A percentile compares a stretch with the other conserved stretches of the same genome.
These are phyloP conservation scores for Apotomis betuletana DNA, from an alignment of 2,888 invertebrate genomes.

Conservation along the genomic window DNA sequence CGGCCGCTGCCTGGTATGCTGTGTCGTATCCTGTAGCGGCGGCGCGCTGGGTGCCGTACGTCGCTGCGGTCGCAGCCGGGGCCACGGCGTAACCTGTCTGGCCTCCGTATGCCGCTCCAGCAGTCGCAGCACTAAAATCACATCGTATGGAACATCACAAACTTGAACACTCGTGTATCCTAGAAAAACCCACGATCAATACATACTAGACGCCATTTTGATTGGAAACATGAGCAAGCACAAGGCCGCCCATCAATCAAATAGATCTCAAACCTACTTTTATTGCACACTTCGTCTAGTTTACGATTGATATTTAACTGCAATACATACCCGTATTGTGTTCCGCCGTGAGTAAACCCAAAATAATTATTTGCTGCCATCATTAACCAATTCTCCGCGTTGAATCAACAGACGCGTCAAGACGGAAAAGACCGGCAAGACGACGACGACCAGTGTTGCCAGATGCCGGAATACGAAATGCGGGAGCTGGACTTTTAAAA, in stretches of 20 bases:
- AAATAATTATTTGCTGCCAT: constrained; percentile 98
- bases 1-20: constrained; percentile 91
- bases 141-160: constrained; percentile 47
- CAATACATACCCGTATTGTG: constrained; percentile 92
- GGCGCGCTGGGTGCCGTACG: constrained; percentile 92
- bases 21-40: constrained; percentile 92
- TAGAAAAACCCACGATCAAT: constrained; percentile 65
- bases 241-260: constrained; percentile 60
- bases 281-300: constrained; percentile 42
- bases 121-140: constrained; percentile 86
- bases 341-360: constrained; percentile 96
- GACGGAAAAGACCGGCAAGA: constrained; percentile 74
- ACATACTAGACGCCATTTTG: constrained; percentile 78
- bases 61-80: constrained; percentile 91
- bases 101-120: constrained; percentile 92
- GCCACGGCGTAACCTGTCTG: constrained; percentile 94
- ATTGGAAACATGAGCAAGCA: constrained; percentile 67
- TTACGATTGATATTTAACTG: constrained; percentile 44
- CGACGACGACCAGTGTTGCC: too few species aligned
- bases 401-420: constrained; percentile 75
- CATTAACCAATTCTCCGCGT: constrained; percentile 78
- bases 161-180: constrained; percentile 46
- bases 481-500: too few species aligned
- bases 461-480: too few species aligned
- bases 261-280: constrained; percentile 36